A percentile compares a stretch with the other conserved stretches of the same genome.
Evolutionary conservation across 2,797 vertebrate genomes (phyloP).

Genomic region (Bufotes viridis): DNA sequence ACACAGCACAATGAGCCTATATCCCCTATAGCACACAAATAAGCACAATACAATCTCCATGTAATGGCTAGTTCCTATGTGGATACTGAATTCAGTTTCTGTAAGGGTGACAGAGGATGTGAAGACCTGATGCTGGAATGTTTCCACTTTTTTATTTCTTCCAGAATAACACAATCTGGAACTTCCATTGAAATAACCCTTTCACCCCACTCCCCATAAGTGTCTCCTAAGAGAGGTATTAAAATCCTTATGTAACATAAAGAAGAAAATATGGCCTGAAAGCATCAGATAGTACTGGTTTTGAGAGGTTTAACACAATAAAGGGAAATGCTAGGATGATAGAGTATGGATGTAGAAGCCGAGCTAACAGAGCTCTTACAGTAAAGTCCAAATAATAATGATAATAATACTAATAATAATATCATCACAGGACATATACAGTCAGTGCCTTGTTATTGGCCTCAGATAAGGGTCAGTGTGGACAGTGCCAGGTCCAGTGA

Average conservation of each 20-base stretch:
- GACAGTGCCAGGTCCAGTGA: not conserved
- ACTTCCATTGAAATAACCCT: constrained; percentile 41
- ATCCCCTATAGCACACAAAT: not conserved
- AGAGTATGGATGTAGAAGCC: not conserved
- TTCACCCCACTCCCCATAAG: constrained; percentile 33
- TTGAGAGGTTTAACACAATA: not conserved
- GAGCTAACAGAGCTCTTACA: not conserved
- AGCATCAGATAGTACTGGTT: not conserved
- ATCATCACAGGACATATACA: not conserved
- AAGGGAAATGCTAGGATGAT: not conserved
- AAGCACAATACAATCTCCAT: not conserved
- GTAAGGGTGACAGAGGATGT: constrained; percentile 19
- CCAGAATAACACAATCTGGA: constrained; percentile 20
- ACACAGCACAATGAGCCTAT: not conserved
- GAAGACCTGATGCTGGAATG: constrained; percentile 30
- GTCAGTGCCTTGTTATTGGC: constrained; percentile 7
- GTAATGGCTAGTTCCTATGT: not conserved
- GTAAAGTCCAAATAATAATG: not conserved
- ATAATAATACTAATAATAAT: not conserved
- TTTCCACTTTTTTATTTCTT: constrained; percentile 22
- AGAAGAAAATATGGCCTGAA: not conserved
- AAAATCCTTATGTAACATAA: constrained; percentile 7
- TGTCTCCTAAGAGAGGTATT: not conserved
- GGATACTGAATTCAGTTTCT: not conserved
- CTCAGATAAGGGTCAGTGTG: constrained; percentile 19